Conservation (phyloP, 1,140 invertebrate genomes). For the Hyles vespertilio region DNA sequence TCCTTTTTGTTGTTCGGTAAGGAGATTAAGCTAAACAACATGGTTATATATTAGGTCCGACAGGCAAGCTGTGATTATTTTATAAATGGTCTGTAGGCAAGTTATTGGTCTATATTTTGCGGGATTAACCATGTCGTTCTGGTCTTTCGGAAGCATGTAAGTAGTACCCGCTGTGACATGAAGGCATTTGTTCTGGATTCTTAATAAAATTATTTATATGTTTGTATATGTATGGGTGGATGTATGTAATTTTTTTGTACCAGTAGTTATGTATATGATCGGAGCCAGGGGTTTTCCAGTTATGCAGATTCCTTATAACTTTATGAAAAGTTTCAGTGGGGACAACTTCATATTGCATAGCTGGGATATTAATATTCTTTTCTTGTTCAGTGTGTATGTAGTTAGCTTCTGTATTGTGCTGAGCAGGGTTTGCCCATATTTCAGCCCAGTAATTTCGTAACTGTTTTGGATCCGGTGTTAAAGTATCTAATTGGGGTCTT, state of each 20-base stretch:
- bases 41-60: constrained; percentile 20
- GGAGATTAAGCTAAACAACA: constrained; percentile 17
- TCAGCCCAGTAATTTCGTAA: constrained; percentile 11
- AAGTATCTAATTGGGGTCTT: not conserved
- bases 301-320: constrained; percentile 14
- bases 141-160: constrained; percentile 29
- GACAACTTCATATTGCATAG: constrained; percentile 12
- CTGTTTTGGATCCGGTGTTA: too few species aligned
- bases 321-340: constrained; percentile 10
- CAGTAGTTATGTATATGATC: constrained; percentile 18
- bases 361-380: constrained; percentile 7
- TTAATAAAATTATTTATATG: constrained; percentile 9
- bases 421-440: constrained; percentile 19
- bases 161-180: constrained; percentile 21
- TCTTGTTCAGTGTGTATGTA: constrained; percentile 20
- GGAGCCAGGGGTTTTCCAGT: constrained; percentile 14
- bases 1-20: constrained; percentile 28
- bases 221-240: constrained; percentile 1
- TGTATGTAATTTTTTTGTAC: constrained; percentile 15
- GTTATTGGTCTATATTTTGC: too few species aligned
- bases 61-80: constrained; percentile 5
- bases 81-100: too few species aligned
- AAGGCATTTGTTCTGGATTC: constrained; percentile 8
- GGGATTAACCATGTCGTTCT: constrained; percentile 13
- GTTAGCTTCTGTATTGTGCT: constrained; percentile 18